Percentiles rank a stretch among this genome's conserved stretches.
These are phyloP conservation scores for Tetraodon nigroviridis DNA, from an alignment of 2,113 vertebrate genomes.

Conservation along the genomic window DNA sequence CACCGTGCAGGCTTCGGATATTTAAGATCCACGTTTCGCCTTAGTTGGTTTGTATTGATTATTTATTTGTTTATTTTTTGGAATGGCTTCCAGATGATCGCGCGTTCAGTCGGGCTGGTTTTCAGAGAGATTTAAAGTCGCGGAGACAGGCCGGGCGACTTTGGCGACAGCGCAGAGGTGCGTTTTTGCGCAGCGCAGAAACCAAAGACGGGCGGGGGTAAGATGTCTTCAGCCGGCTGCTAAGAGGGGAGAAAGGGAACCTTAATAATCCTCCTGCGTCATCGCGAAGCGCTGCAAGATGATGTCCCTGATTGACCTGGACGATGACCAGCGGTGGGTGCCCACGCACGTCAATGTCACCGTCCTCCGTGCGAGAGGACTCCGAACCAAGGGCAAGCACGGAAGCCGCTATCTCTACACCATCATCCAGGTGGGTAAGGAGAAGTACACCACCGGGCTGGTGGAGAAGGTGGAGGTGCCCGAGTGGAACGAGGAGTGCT, in stretches of 20 bases:
- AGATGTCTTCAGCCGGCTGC: too few relatives aligned
- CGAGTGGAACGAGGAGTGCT: slow-evolving; percentile 86
- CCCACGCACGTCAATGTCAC: slow-evolving; percentile 94
- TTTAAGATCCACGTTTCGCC: slow-evolving; percentile 1
- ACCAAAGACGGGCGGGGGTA: slow-evolving; percentile 10
- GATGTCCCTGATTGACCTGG: slow-evolving; percentile 68
- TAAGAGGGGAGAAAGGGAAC: too few relatives aligned
- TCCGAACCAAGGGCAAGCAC: slow-evolving; percentile 87
- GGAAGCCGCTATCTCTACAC: slow-evolving; percentile 91
- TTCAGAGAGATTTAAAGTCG: slow-evolving; percentile 19
- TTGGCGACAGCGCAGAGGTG: slow-evolving; percentile 43
- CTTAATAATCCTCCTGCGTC: background rate
- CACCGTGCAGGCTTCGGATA: slow-evolving; percentile 4
- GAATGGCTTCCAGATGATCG: slow-evolving; percentile 10
- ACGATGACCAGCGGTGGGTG: slow-evolving; percentile 84
- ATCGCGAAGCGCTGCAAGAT: slow-evolving; percentile 34
- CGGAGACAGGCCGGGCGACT: slow-evolving; percentile 15
- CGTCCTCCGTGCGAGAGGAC: slow-evolving; percentile 82
- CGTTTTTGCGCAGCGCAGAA: slow-evolving; percentile 38
- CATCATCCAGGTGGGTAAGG: slow-evolving; percentile 88
- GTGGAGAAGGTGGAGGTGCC: slow-evolving; percentile 85
- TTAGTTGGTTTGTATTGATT: slow-evolving; percentile 27
- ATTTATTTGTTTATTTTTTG: slow-evolving; percentile 20
- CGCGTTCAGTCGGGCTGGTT: background rate
- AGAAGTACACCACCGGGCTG: slow-evolving; percentile 90